These are phyloP conservation scores for Sceloporus undulatus DNA, from an alignment of 2,113 vertebrate genomes.

Conservation along the genomic window DNA sequence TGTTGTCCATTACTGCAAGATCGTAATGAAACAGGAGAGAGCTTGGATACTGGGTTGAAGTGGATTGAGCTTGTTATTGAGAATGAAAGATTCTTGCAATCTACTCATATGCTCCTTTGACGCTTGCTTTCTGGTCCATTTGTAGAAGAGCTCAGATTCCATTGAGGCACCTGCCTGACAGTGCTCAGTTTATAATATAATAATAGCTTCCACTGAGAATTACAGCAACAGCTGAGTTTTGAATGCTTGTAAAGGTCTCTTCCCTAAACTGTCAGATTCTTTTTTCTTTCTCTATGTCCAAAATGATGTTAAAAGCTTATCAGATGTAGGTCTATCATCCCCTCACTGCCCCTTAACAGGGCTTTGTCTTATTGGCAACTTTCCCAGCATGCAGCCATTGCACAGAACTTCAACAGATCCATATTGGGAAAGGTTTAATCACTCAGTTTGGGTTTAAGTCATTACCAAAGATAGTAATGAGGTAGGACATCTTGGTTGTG, in stretches of 20 bases:
- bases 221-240: neutral
- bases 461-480: too few relatives aligned
- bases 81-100: neutral
- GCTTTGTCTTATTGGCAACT: neutral
- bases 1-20: neutral
- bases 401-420: neutral
- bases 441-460: neutral
- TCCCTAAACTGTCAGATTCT: neutral
- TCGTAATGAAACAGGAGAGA: neutral
- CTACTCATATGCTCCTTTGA: too few relatives aligned
- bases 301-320: neutral
- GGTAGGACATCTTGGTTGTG: too few relatives aligned
- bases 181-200: neutral
- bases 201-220: neutral
- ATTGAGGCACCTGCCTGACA: neutral
- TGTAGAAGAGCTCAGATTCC: neutral
- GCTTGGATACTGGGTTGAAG: neutral
- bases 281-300: neutral
- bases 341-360: neutral
- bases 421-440: neutral
- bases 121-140: neutral
- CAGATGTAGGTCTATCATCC: neutral
- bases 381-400: neutral
- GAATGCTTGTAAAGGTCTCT: neutral
- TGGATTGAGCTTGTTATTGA: neutral